Evolutionary conservation across 2,888 invertebrate species (phyloP), one percentile per base, ranked within the genome.

Genomic region (Catocala nupta): DNA sequence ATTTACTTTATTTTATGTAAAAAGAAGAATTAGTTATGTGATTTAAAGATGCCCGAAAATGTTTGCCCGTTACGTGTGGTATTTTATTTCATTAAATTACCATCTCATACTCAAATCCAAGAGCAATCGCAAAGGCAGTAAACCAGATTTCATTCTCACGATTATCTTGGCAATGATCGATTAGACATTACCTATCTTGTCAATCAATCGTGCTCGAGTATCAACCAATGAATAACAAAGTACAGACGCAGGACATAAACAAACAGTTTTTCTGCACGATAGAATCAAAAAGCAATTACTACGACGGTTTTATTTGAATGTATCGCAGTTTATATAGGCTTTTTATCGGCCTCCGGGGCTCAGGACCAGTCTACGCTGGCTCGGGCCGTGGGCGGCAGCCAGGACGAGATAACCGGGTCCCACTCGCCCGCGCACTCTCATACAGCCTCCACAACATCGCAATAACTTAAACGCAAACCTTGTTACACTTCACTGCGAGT

Each of bases 381-480:
- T 59, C 54, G 56, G 59, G 59, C 54, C 57, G 76, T 78, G 77
- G 79, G 79, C 71, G 79, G 63, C 52, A 65, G 58, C 68, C 76
- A 71, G 71, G 68, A 74, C 73, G 59, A 81, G 79, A 81, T 80
- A 81, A 76, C 78, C 78, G 64, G 78, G 75, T 77, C 73, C 73
- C 50, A 42, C 54, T 61, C 77, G 64, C 72, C 68, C 70, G 76
- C 77, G 67, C 73, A 78, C 72, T 78, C 73, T 42, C 61, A 58
- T 63, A 77, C 76, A 77, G 66, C 77, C 77, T 75, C 73, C 72
- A 66, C 65, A 70, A 65, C 71, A 68, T 57, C 52, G 74, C 83
- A 83, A 85, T 82, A 86, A 86, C 80, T 76, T 84, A 80, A 85
- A 78, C 72, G 74, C 73, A 73, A 83, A 70, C 61, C 75, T 78